These are phyloP conservation scores for Nixonia krombeini DNA, from an alignment of 1,140 invertebrate species.

Conservation along the genomic window DNA sequence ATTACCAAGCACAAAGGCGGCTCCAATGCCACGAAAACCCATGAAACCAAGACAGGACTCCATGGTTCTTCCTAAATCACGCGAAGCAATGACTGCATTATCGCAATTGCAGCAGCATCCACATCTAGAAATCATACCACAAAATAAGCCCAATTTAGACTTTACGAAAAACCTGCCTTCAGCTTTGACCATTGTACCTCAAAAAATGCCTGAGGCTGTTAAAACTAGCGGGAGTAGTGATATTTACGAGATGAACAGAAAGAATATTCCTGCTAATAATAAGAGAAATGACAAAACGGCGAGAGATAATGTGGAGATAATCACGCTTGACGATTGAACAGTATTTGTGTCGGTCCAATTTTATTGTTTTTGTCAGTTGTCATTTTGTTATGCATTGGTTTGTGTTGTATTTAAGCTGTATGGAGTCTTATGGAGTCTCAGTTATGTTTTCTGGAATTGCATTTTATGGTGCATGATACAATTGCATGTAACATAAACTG, in stretches of 20 bases:
- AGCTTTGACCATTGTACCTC: constrained; percentile 37
- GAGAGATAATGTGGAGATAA: constrained; percentile 65
- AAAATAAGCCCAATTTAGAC: constrained; percentile 50
- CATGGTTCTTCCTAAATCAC: constrained; percentile 24
- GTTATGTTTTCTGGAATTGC: no score
- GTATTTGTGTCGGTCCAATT: not conserved
- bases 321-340: constrained; percentile 65
- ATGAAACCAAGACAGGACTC: constrained; percentile 5
- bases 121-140: constrained; percentile 76
- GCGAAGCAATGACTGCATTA: constrained; percentile 55
- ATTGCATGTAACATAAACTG: no score
- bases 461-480: no score
- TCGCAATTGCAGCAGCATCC: constrained; percentile 77
- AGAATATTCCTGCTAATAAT: constrained; percentile 19
- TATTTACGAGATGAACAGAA: constrained; percentile 55
- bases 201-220: constrained; percentile 48
- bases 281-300: constrained; percentile 44
- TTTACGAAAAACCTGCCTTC: constrained; percentile 52
- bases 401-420: not conserved
- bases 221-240: constrained; percentile 41
- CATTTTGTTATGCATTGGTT: not conserved
- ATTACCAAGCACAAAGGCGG: constrained; percentile 40
- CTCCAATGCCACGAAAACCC: constrained; percentile 32
- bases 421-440: no score
- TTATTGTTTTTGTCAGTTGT: not conserved